Evolutionary conservation across 1,140 invertebrate genomes (phyloP), one percentile per base, ranked within the genome.

Genomic region (Coenobita brevimanus): DNA sequence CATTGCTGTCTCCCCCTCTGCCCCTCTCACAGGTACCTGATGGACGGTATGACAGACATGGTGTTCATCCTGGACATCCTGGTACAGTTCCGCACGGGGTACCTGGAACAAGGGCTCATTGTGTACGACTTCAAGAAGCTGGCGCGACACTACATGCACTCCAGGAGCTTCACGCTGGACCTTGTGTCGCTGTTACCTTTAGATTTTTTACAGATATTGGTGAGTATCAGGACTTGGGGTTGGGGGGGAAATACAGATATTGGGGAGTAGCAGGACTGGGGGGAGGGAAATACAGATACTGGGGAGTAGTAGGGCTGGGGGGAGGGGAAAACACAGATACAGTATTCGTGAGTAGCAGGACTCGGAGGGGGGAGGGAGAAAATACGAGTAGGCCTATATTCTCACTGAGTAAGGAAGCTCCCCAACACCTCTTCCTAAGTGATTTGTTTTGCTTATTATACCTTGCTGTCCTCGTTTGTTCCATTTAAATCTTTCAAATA

Each of bases 21-120:
- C 50, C 27, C 38, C 38, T 15, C 41, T n/a, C 27, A 3, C 82
- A 90, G 89, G 89, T 89, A 82, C 38, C 41, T 81, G 41, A 38
- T 71, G 17, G 96, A 91, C 97, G 99, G 93, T 95, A 94, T 78
- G 94, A 96, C 96, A 89, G 98, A 99, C 93, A 90, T 97, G 38
- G 95, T 98, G 64, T 98, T 98, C 93, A 93, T 97, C 27, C 91
- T 97, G 41, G 97, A 99, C 93, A 95, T 99, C 71, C 94, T 95
- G 30, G 96, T 98, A 54, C 98, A 99, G 92, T 96, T 99, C 91
- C 94, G 98, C 69, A 99, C 98, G 41, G 97, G 97, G n/a, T 99
- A 98, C 92, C 93, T 99, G 85, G 97, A 99, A 92, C 97, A 98
- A 92, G 98, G 97, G 17, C 94, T 98, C 8, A 97, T 98, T 95